A percentile compares a stretch with the other conserved stretches of the same genome.
These are phyloP conservation scores for Coenonympha arcania DNA, from an alignment of 2,888 invertebrate species.

Conservation along the genomic window DNA sequence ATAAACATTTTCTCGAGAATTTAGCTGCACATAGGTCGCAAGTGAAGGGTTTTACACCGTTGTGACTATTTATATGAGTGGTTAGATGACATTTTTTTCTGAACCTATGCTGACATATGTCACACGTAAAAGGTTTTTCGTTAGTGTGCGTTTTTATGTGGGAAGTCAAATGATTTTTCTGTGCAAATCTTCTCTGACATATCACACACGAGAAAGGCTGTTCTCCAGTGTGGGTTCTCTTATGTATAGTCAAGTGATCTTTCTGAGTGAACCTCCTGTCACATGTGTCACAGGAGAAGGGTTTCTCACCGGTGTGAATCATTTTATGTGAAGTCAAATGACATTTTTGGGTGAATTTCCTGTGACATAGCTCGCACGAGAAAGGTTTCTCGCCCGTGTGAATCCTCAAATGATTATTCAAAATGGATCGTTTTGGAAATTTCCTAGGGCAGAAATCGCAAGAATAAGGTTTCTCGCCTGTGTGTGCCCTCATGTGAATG, in stretches of 20 bases:
- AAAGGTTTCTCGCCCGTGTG: no score
- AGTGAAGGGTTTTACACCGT: not conserved
- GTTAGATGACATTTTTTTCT: not conserved
- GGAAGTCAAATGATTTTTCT: not conserved
- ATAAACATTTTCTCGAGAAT: no score
- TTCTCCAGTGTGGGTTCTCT: not conserved
- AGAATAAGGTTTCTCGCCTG: not conserved
- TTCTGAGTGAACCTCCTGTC: no score
- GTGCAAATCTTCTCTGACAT: not conserved
- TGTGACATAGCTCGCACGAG: no score
- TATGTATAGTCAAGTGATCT: not conserved
- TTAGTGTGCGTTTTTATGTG: not conserved
- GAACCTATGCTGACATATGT: not conserved
- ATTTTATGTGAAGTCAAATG: no score
- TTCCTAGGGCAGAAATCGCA: no score
- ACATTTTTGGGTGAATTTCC: no score
- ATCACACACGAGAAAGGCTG: not conserved
- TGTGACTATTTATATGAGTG: not conserved
- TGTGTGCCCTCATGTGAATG: not conserved
- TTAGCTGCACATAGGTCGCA: no score
- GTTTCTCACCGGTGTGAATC: no score
- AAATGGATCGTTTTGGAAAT: no score
- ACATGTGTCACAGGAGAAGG: no score
- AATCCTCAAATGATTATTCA: no score
- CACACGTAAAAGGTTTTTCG: not conserved